A percentile compares a stretch with the other conserved stretches of the same genome.
Conservation (phyloP, 2,113 vertebrate genomes). For the Crocuta crocuta region DNA sequence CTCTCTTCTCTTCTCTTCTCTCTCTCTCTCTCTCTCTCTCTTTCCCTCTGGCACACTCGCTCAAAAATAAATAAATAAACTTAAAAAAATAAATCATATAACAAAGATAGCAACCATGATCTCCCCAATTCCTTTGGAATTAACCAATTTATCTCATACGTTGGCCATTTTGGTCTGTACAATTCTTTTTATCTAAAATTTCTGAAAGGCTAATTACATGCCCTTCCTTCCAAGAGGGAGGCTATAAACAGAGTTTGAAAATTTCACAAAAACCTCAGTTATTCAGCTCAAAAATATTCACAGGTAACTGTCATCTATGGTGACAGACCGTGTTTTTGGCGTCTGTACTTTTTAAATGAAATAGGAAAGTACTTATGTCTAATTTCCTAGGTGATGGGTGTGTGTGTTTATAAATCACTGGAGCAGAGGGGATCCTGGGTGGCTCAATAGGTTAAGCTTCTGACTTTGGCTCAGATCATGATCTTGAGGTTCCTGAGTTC, state of each 20-base stretch:
- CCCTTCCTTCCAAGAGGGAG: not conserved
- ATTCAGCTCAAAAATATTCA: not conserved
- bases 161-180: not conserved
- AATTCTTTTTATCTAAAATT: not conserved
- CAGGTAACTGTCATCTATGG: too few species aligned
- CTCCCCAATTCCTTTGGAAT: not conserved
- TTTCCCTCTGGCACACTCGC: too few species aligned
- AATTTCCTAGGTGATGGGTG: not conserved
- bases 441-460: too few species aligned
- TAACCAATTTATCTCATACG: not conserved
- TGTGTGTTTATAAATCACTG: not conserved
- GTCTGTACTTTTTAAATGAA: not conserved
- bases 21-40: too few species aligned
- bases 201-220: not conserved
- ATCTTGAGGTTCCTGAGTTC: too few species aligned
- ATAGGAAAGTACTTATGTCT: too few species aligned
- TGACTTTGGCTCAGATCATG: too few species aligned
- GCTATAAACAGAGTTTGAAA: not conserved
- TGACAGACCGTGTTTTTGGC: not conserved
- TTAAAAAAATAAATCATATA: too few species aligned
- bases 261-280: not conserved
- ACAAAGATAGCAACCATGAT: not conserved
- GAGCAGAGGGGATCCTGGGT: not conserved
- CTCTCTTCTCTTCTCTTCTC: too few species aligned
- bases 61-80: too few species aligned